These are phyloP conservation scores for Tautogolabrus adspersus DNA, from an alignment of 2,113 vertebrate genomes.

Conservation along the genomic window DNA sequence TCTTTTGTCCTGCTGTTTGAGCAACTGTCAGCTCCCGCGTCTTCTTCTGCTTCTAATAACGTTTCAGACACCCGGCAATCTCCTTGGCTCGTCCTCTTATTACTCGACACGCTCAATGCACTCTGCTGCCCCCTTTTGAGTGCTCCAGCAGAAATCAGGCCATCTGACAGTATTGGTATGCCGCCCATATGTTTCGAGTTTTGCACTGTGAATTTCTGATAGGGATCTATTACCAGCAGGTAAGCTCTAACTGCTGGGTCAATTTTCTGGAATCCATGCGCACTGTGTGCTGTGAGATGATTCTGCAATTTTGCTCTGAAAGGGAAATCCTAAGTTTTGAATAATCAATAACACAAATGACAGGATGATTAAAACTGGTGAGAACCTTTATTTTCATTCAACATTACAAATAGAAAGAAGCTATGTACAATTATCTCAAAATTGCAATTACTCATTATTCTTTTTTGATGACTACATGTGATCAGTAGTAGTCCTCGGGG, in stretches of 20 bases:
- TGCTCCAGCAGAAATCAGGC: slow-evolving; percentile 11
- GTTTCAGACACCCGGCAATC: slow-evolving; percentile 36
- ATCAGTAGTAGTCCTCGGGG: slow-evolving; percentile 87
- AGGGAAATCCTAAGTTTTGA: slow-evolving; percentile 25
- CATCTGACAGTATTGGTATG: slow-evolving; percentile 36
- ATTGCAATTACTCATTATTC: slow-evolving; percentile 25
- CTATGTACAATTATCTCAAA: slow-evolving; percentile 76
- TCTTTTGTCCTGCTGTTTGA: slow-evolving; percentile 65
- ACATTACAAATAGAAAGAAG: slow-evolving; percentile 49
- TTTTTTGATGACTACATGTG: background rate
- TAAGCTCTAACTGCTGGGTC: slow-evolving; percentile 22
- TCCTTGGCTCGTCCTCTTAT: slow-evolving; percentile 56
- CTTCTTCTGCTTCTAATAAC: slow-evolving; percentile 44
- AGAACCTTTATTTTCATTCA: slow-evolving; percentile 66
- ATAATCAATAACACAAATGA: slow-evolving; percentile 41
- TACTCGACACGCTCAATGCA: slow-evolving; percentile 1
- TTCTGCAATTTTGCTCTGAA: slow-evolving; percentile 16
- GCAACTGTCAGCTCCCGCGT: slow-evolving; percentile 51
- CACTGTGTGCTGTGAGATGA: background rate
- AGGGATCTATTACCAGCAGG: slow-evolving; percentile 35
- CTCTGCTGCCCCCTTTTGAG: background rate
- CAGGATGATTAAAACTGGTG: slow-evolving; percentile 36
- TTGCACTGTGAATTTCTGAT: slow-evolving; percentile 34
- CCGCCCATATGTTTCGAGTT: slow-evolving; percentile 9
- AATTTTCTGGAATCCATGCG: slow-evolving; percentile 29